Base-by-base conservation (phyloP, 2,888 invertebrate species). In the Gortyna flavago region DNA sequence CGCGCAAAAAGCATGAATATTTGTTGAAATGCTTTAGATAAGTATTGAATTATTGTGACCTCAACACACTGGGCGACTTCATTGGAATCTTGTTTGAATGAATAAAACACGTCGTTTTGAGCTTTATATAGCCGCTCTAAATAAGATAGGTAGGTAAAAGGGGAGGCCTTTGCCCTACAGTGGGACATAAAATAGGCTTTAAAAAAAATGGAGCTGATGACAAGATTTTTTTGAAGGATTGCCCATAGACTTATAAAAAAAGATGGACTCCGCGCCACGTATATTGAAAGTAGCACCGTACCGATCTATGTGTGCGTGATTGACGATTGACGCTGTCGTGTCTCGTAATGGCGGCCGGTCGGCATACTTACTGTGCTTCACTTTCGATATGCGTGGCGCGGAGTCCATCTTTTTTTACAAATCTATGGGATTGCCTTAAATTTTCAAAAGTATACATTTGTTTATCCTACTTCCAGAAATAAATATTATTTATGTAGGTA, bases 1-100 rank as follows among this genome's bases (percentile, higher is more conserved):
- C 85, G 71, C 77, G 80, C 81, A 83, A 85, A 88, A 83, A 87
- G 77, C 85, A 82, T 83, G 81, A 83, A 84, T 85, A 87, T 83
- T 82, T 87, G 75, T 77, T 85, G 68, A 83, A 81, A 68, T 68
- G 75, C 62, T 83, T 85, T 75, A 76, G 62, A 79, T 83, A 83
- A 80, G 82, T 85, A 80, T 84, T 75, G 75, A 85, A 69, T 80
- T 67, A 79, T 78, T 79, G 77, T 85, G 75, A 72, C 79, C 74
- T 74, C 73, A 75, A 51, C 77, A 75, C 75, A 62, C 44, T 67
- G 25, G n/a, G 35, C 57, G 59, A 70, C 68, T 84, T 75, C 41
- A 80, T 81, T 82, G 62, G 48, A 73, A 73, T 75, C 51, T 66
- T 35, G 54, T 77, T 80, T 38, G 18, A 51, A 72, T 73, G 29